phyloP scores from a whole-genome alignment of 2,797 vertebrate genomes.

The Parauchenoglanis ngamensis region DNA sequence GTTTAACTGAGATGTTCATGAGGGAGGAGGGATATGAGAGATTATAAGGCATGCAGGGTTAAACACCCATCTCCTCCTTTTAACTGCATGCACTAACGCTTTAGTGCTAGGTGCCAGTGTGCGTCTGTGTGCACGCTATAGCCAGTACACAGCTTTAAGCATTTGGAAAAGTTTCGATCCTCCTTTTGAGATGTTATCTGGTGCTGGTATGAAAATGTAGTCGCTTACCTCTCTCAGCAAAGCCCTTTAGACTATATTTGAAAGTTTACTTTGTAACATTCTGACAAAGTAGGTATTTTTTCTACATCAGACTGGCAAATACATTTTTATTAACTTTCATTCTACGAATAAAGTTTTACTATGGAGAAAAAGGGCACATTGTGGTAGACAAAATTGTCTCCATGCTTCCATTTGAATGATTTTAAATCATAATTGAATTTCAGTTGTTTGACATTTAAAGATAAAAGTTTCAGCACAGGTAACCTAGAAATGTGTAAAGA shows the following conservation, averaged over 20 bases:
- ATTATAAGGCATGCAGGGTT: not conserved
- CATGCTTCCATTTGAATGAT: conserved; percentile 4
- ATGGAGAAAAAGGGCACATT: conserved; percentile 10
- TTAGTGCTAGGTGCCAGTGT: not conserved
- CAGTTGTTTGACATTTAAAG: not conserved
- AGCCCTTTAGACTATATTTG: conserved; percentile 13
- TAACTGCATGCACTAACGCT: conserved; percentile 5
- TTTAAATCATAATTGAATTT: conserved; percentile 7
- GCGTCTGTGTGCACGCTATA: not conserved
- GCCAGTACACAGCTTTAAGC: conserved; percentile 11
- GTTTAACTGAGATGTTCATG: not conserved
- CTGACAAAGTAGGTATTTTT: not conserved
- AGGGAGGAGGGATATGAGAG: not conserved
- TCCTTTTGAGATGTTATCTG: not conserved
- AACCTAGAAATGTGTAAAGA: conserved; percentile 58
- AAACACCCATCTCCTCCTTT: not conserved
- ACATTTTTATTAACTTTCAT: not conserved
- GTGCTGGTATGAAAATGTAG: conserved; percentile 28
- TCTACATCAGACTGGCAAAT: not conserved
- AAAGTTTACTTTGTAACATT: conserved; percentile 9
- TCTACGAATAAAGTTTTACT: conserved; percentile 17
- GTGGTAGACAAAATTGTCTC: not conserved
- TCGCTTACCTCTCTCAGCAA: conserved; percentile 15
- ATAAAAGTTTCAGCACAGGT: conserved; percentile 34
- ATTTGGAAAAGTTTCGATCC: conserved; percentile 5